These are phyloP conservation scores for Oriolus oriolus DNA, from an alignment of 2,113 vertebrate species.

Conservation along the genomic window DNA sequence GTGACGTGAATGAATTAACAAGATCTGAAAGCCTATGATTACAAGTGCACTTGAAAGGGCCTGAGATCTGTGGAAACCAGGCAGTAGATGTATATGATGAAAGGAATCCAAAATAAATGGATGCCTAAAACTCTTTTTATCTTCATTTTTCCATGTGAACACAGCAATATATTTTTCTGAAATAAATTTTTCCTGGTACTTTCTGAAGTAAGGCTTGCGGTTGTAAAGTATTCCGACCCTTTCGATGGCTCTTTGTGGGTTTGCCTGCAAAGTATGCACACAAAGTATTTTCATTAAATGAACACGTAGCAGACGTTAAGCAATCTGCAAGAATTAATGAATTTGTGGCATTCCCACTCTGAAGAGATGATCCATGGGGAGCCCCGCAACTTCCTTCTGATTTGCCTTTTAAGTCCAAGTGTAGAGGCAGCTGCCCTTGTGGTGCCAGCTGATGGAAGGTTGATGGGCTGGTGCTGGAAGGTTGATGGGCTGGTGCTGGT, in stretches of 20 bases:
- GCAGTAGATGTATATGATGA: neutral
- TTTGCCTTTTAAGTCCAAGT: neutral
- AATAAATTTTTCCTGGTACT: neutral
- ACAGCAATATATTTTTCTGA: neutral
- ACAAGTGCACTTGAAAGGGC: neutral
- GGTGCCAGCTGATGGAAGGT: neutral
- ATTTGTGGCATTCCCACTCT: neutral
- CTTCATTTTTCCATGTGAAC: neutral
- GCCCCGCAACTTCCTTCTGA: neutral
- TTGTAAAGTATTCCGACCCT: neutral
- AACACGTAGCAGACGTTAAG: neutral
- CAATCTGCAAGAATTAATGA: neutral
- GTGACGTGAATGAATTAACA: neutral
- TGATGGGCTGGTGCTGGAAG: neutral
- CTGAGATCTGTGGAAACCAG: neutral
- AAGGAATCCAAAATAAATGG: neutral
- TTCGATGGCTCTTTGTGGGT: neutral
- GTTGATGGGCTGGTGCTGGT: neutral
- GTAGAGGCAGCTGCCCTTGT: neutral
- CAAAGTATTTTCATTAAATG: neutral
- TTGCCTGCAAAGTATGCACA: neutral
- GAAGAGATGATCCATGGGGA: neutral
- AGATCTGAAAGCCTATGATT: neutral
- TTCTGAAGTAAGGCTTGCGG: neutral
- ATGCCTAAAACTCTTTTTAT: neutral